Evolutionary conservation across 1,140 invertebrate species (phyloP).

Genomic region (Camponotus pennsylvanicus): DNA sequence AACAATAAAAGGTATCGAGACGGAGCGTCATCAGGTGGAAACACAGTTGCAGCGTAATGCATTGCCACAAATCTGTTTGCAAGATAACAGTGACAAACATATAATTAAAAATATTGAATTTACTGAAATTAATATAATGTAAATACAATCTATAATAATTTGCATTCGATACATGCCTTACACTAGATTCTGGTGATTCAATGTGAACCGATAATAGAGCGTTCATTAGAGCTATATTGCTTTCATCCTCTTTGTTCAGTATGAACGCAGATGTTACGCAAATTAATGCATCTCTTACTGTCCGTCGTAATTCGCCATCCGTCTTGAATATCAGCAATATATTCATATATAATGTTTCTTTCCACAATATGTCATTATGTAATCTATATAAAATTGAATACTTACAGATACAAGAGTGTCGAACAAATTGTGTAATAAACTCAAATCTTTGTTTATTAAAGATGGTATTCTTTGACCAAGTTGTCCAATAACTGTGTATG

Average conservation of each 20-base stretch:
- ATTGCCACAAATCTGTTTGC: constrained; percentile 91
- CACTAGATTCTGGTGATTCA: constrained; percentile 80
- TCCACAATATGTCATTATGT: neutral
- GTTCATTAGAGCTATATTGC: constrained; percentile 86
- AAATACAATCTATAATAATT: constrained; percentile 68
- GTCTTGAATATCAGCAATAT: constrained; percentile 80
- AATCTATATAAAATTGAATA: constrained; percentile 30
- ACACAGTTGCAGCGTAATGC: constrained; percentile 93
- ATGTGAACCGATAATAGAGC: constrained; percentile 85
- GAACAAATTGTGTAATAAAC: constrained; percentile 89
- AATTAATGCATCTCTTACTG: constrained; percentile 88
- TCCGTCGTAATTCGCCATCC: constrained; percentile 86
- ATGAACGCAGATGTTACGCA: constrained; percentile 87
- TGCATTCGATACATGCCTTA: constrained; percentile 73
- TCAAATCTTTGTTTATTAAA: constrained; percentile 90
- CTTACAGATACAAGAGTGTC: constrained; percentile 88
- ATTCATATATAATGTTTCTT: constrained; percentile 22
- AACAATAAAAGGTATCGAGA: constrained; percentile 94
- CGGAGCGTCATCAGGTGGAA: constrained; percentile 92
- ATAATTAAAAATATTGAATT: neutral
- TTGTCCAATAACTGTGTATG: constrained; percentile 92
- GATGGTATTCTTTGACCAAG: constrained; percentile 90
- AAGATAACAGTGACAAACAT: constrained; percentile 65
- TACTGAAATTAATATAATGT: constrained; percentile 24
- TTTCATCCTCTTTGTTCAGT: constrained; percentile 79